A percentile compares a stretch with the other conserved stretches of the same genome.
phyloP scores from a whole-genome alignment of 2,113 vertebrate species.

The Suncus etruscus region DNA sequence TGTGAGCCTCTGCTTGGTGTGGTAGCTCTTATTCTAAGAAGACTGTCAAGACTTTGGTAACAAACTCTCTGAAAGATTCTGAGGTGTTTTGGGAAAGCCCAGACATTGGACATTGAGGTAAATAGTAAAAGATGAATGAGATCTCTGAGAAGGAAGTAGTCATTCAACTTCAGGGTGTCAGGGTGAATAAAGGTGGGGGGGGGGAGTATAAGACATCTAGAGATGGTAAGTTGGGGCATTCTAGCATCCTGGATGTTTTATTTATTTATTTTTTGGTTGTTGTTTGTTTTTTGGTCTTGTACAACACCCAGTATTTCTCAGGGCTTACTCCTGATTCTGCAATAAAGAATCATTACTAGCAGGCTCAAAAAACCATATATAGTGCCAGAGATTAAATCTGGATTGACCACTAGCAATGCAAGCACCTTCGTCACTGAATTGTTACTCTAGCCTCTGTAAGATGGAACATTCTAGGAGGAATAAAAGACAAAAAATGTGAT shows the following conservation, averaged over 20 bases:
- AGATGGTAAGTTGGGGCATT: not conserved
- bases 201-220: not conserved
- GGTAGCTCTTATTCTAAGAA: not conserved
- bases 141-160: constrained; percentile 3
- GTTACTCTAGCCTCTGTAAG: too few species aligned
- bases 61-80: not conserved
- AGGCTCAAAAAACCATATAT: too few species aligned
- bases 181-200: constrained; percentile 1
- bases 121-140: not conserved
- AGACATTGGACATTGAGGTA: not conserved
- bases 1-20: not conserved
- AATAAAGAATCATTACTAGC: too few species aligned
- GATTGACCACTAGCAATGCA: too few species aligned
- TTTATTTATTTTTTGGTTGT: too few species aligned
- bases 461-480: not conserved
- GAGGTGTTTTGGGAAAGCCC: not conserved
- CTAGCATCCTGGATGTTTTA: too few species aligned
- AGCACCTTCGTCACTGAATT: too few species aligned
- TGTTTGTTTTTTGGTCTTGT: too few species aligned
- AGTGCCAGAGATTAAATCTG: too few species aligned
- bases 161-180: not conserved
- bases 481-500: not conserved
- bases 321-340: too few species aligned
- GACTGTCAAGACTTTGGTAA: not conserved
- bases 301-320: too few species aligned